phyloP scores from a whole-genome alignment of 2,888 invertebrate genomes.

The Oxytorus armatus region DNA sequence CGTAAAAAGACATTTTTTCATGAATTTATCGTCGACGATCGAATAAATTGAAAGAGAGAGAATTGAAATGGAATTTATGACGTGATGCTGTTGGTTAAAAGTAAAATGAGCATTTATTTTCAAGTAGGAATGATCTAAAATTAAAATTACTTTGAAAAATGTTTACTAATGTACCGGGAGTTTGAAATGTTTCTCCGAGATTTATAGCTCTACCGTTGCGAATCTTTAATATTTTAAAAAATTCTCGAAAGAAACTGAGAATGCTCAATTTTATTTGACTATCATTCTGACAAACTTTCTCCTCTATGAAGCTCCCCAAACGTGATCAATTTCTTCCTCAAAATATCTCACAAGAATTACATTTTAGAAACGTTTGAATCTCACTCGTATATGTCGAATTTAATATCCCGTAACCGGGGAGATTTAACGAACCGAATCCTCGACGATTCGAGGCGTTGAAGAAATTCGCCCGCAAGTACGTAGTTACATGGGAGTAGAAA shows the following conservation, averaged over 20 bases:
- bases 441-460: not conserved
- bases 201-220: no score
- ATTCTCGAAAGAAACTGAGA: no score
- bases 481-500: conserved; percentile 11
- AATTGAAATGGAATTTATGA: no score
- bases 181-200: not conserved
- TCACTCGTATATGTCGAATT: conserved; percentile 5
- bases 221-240: no score
- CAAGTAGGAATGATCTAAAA: no score
- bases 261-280: no score
- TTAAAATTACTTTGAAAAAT: no score
- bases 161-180: not conserved
- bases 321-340: not conserved
- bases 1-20: no score
- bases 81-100: no score
- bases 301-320: not conserved
- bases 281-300: not conserved
- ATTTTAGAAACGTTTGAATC: conserved; percentile 4
- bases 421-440: conserved; percentile 34
- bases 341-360: conserved; percentile 8
- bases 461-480: conserved; percentile 35
- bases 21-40: no score
- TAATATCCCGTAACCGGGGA: not conserved
- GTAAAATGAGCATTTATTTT: no score
- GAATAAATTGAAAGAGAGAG: no score